A percentile compares a stretch with the other conserved stretches of the same genome.
Evolutionary conservation across 2,888 invertebrate genomes (phyloP).

Genomic region (Noctua janthe): DNA sequence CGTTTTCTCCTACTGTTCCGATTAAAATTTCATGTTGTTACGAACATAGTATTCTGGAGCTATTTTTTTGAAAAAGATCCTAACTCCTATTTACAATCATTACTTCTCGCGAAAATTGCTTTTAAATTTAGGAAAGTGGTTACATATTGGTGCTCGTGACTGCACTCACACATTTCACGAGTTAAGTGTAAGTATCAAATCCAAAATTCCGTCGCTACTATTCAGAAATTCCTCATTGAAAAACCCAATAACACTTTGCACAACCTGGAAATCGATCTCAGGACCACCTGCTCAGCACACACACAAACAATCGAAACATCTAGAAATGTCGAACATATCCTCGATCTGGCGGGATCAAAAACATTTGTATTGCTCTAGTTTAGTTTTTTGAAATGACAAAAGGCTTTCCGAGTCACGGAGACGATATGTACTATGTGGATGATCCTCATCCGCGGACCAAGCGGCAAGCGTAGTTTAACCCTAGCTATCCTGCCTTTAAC

Average conservation of each 20-base stretch:
- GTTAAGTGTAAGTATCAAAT: not conserved
- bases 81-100: no score
- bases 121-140: no score
- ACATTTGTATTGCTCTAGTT: not conserved
- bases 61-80: no score
- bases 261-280: not conserved
- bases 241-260: not conserved
- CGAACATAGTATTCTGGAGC: no score
- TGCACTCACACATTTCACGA: not conserved
- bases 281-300: not conserved
- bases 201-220: not conserved
- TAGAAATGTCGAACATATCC: not conserved
- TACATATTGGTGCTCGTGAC: not conserved
- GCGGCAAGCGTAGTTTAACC: not conserved
- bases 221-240: not conserved
- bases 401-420: not conserved
- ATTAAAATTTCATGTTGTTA: no score
- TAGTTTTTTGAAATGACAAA: not conserved
- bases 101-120: no score
- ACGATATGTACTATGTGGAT: not conserved
- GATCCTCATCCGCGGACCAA: not conserved
- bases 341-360: not conserved
- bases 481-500: not conserved
- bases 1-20: no score
- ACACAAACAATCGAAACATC: not conserved